Conservation (phyloP, 2,888 invertebrate species). For the Chymomyza procnemis region DNA sequence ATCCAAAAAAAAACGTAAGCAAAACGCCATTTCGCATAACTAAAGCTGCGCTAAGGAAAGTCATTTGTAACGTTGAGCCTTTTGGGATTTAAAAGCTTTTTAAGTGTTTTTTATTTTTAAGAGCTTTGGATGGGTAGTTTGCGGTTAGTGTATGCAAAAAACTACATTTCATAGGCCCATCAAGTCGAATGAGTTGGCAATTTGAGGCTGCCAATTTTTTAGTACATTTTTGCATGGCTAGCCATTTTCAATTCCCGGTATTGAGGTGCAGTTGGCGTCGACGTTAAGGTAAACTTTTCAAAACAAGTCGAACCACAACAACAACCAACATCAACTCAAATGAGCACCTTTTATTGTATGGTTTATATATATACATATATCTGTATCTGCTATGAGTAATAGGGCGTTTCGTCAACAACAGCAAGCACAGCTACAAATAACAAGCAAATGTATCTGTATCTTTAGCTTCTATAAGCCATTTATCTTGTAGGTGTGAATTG, state of each 20-base stretch:
- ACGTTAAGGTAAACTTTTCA: slow-evolving; percentile 1
- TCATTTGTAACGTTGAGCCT: too few relatives aligned
- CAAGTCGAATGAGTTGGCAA: slow-evolving; percentile 49
- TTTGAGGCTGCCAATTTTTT: slow-evolving; percentile 24
- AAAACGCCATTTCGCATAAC: too few relatives aligned
- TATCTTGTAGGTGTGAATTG: slow-evolving; percentile 52
- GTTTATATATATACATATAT: background rate
- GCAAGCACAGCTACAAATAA: slow-evolving; percentile 6
- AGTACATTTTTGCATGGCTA: slow-evolving; percentile 6
- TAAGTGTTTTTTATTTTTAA: background rate
- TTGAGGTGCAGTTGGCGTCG: slow-evolving; percentile 3
- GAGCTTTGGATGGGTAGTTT: background rate
- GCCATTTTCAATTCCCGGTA: slow-evolving; percentile 13
- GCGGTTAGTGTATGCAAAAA: slow-evolving; percentile 41
- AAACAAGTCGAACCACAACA: slow-evolving; percentile 10
- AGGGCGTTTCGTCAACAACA: slow-evolving; percentile 32
- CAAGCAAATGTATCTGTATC: slow-evolving; percentile 26
- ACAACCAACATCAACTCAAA: slow-evolving; percentile 6
- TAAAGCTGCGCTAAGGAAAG: too few relatives aligned
- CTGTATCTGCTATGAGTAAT: slow-evolving; percentile 47
- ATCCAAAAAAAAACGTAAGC: too few relatives aligned
- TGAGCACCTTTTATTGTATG: slow-evolving; percentile 22
- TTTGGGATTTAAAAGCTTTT: background rate
- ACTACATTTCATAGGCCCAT: slow-evolving; percentile 45
- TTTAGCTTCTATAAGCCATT: slow-evolving; percentile 30